Evolutionary conservation across 2,113 vertebrate species (phyloP), one percentile per base, ranked within the genome.

Genomic region (Urocynchramus pylzowi): DNA sequence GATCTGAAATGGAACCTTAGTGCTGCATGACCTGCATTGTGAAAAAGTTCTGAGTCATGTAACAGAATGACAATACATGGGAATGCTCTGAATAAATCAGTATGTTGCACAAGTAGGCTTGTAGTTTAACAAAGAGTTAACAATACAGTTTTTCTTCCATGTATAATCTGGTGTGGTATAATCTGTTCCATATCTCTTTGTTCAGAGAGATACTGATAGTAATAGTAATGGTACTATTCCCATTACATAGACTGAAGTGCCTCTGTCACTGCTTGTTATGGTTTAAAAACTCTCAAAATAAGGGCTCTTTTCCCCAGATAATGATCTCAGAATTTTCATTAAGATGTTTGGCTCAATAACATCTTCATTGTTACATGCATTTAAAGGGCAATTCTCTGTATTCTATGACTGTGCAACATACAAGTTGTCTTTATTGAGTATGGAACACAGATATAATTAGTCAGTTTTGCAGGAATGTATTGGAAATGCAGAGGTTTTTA

Each of bases 121-220:
- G 9, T 73, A 39, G 52, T 73, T 64, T 88, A 61, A 31, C 30
- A 61, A 56, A 30, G 30, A 54, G 21, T 86, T 59, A 56, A 39
- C 1, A 1, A 0, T 19, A 6, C 14, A 11, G 3, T 53, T 67
- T 61, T 75, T 39, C 20, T 91, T 63, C 15, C 2, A 2, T 44
- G 33, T 60, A 1, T 13, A 4, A 13, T 61, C 30, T 81, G 14
- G 8, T 23, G 41, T 65, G n/a, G 17, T 65, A 4, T 31, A 16
- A 35, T 37, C 41, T 81, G 15, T 21, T 61, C 35, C 4, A 1
- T 23, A 7, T 50, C 13, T 73, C 54, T 45, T 56, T 16, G 13
- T 47, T 52, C 41, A n/a, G n/a, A n/a, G n/a, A n/a, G n/a, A n/a
- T n/a, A n/a, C n/a, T n/a, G n/a, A n/a, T n/a, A n/a, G n/a, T n/a